These are phyloP conservation scores for Colius striatus DNA, from an alignment of 2,113 vertebrate genomes.

Conservation along the genomic window DNA sequence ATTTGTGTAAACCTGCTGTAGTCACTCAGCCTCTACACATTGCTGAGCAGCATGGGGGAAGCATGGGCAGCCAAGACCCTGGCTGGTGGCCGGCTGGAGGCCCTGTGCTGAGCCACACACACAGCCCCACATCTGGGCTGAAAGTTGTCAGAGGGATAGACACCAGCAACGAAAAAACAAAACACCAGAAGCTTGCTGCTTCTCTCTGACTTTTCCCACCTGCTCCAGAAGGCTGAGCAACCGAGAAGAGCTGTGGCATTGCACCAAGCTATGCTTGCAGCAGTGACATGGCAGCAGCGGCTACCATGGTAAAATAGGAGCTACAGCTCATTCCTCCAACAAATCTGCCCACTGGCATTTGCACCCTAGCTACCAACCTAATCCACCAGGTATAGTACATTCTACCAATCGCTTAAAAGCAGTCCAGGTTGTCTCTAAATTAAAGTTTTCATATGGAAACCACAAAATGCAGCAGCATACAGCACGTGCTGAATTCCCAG, in stretches of 20 bases:
- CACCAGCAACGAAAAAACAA: background rate
- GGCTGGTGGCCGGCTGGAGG: rapidly evolving
- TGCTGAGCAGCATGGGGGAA: rapidly evolving
- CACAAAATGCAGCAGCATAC: background rate
- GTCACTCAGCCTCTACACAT: background rate
- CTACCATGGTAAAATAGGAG: background rate
- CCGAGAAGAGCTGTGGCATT: background rate
- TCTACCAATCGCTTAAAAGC: background rate
- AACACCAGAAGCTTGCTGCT: background rate
- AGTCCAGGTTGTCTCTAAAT: background rate
- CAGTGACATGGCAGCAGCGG: background rate
- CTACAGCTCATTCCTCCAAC: background rate
- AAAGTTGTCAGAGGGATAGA: background rate
- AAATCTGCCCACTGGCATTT: background rate
- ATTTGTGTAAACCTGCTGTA: background rate
- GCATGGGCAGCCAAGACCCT: background rate
- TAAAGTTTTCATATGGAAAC: background rate
- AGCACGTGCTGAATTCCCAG: background rate
- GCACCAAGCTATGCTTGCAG: background rate
- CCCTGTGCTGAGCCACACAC: rapidly evolving
- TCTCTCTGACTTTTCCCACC: background rate
- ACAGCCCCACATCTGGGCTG: background rate
- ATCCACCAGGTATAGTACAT: background rate
- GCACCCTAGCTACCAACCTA: background rate
- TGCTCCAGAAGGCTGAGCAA: background rate